A percentile compares a stretch with the other conserved stretches of the same genome.
Conservation (phyloP, 2,113 vertebrate species). For the Paraplagusia blochii region DNA sequence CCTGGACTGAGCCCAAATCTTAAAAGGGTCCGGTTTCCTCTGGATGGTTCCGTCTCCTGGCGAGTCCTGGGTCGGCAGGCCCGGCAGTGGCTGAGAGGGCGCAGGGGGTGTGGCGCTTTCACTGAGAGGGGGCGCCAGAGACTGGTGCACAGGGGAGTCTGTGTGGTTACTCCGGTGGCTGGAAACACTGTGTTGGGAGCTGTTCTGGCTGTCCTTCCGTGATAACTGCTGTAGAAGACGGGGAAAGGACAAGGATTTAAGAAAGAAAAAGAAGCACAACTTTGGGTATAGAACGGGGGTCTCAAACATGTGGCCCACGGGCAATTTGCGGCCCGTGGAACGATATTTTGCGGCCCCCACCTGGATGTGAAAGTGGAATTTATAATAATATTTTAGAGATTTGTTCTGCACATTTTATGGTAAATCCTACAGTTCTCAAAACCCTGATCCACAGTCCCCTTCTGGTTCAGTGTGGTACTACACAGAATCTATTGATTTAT, state of each 20-base stretch:
- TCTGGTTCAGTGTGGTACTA: no score
- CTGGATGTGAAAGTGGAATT: no score
- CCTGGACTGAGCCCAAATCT: conserved; percentile 99
- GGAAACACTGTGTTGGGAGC: conserved; percentile 93
- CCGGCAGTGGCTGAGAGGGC: conserved; percentile 74
- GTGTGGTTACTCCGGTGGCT: conserved; percentile 91
- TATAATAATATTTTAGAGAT: no score
- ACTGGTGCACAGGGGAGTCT: conserved; percentile 84
- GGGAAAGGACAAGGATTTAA: conserved; percentile 21
- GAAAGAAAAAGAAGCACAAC: no score
- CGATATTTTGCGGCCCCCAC: no score
- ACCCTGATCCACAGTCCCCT: no score
- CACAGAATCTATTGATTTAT: no score
- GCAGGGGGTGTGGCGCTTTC: conserved; percentile 70
- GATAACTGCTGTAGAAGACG: conserved; percentile 86
- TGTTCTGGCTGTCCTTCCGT: conserved; percentile 98
- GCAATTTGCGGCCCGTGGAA: no score
- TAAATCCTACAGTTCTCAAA: no score
- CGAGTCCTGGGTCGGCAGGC: conserved; percentile 77
- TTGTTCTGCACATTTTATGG: no score
- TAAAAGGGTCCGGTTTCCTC: conserved; percentile 98
- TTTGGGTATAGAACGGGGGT: no score
- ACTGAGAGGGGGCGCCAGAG: conserved; percentile 76
- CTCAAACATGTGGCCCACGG: no score
- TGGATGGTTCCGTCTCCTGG: conserved; percentile 84